phyloP scores from a whole-genome alignment of 2,888 invertebrate genomes.

The Plusia festucae region DNA sequence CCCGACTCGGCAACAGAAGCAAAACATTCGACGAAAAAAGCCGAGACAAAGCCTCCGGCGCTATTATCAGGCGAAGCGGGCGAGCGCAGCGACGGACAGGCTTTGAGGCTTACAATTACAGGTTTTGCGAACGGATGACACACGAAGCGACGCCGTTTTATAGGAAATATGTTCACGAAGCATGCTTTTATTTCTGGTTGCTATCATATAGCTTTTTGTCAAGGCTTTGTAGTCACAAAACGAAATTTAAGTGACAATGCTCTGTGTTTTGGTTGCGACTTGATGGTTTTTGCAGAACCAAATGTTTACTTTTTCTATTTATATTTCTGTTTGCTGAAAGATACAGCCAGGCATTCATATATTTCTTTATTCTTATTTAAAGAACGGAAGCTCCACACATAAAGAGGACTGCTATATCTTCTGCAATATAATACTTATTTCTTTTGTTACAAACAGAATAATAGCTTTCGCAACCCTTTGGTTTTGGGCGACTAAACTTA shows the following conservation, averaged over 20 bases:
- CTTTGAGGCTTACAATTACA: slow-evolving; percentile 55
- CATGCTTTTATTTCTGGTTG: slow-evolving; percentile 22
- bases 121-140: slow-evolving; percentile 48
- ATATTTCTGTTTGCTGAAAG: background rate
- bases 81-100: slow-evolving; percentile 24
- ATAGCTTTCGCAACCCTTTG: background rate
- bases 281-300: background rate
- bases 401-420: background rate
- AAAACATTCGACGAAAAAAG: slow-evolving; percentile 52
- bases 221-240: slow-evolving; percentile 6
- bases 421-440: background rate
- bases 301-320: background rate
- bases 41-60: slow-evolving; percentile 36
- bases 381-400: background rate
- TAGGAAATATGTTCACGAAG: slow-evolving; percentile 40
- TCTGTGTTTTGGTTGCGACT: background rate
- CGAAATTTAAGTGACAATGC: background rate
- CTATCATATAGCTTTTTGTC: slow-evolving; percentile 28
- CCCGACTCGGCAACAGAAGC: slow-evolving; percentile 44
- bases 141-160: slow-evolving; percentile 31
- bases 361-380: background rate
- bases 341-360: background rate
- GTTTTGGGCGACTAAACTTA: background rate
- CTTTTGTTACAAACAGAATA: background rate
- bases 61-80: slow-evolving; percentile 26